Conservation (phyloP, 1,140 invertebrate species). For the Caenorhabditis briggsae region DNA sequence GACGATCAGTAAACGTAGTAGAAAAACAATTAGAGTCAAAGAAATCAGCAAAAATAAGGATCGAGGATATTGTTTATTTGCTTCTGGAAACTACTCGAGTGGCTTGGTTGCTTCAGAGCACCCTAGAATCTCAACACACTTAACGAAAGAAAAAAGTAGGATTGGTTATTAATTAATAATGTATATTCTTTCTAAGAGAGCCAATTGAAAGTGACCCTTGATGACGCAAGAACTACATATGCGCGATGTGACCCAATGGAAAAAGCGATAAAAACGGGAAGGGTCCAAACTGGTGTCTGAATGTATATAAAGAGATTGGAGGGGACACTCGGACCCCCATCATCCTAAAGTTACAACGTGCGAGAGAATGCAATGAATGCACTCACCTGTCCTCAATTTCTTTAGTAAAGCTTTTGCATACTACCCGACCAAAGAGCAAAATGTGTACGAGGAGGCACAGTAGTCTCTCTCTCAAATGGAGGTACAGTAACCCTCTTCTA, state of each 20-base stretch:
- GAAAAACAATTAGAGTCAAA: no score
- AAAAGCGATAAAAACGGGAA: slow-evolving; percentile 7
- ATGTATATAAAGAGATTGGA: background rate
- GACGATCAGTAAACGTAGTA: no score
- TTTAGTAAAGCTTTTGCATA: background rate
- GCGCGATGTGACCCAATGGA: background rate
- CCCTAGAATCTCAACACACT: background rate
- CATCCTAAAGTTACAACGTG: slow-evolving; percentile 48
- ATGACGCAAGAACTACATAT: slow-evolving; percentile 27
- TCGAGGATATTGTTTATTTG: slow-evolving; percentile 48
- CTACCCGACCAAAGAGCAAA: slow-evolving; percentile 10
- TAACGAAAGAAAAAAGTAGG: no score
- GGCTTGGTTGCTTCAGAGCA: background rate
- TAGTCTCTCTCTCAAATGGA: background rate
- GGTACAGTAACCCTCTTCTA: background rate
- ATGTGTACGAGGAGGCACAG: background rate
- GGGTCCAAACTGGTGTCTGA: background rate
- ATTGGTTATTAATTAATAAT: slow-evolving; percentile 1
- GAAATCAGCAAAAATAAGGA: background rate
- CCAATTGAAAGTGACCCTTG: slow-evolving; percentile 24
- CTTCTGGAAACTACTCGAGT: slow-evolving; percentile 10
- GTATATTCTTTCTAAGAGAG: background rate
- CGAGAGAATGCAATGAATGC: background rate
- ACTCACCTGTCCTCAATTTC: slow-evolving; percentile 34
- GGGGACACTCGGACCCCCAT: background rate